Base-by-base conservation (phyloP, 1,140 invertebrate species). In the Lepeophtheirus salmonis region DNA sequence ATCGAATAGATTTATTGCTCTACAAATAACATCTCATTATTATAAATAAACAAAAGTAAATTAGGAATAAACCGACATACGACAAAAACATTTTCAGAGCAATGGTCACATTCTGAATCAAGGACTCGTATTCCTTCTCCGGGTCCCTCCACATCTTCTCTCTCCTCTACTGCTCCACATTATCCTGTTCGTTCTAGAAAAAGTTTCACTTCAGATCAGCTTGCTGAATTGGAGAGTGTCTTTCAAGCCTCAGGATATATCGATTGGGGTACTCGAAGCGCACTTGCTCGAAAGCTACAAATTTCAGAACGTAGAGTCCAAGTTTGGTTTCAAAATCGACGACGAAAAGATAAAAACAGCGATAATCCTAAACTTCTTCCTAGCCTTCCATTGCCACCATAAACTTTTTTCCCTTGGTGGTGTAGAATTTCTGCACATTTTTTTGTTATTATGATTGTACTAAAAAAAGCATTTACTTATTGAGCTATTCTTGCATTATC, bases 251-350 rank as follows among this genome's bases (percentile, higher is more conserved):
- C 30, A n/a, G 30, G 30, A 41, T 41, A 41, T n/a, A 41, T 41
- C n/a, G 30, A 41, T n/a, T n/a, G 6, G 6, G n/a, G n/a, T n/a
- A 41, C 30, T n/a, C 30, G 30, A 41, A 6, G 6, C 30, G 30
- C 30, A 6, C 30, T 41, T 41, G 30, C 30, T 41, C 30, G n/a
- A 41, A 41, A n/a, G n/a, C 30, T 41, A 10, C 30, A 41, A 54
- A 20, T 54, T 24, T 21, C 52, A 2, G 52, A 54, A 13, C 52
- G 52, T 20, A 20, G 23, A 24, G 23, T 54, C 21, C 52, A 21
- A 20, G 52, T 54, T 4, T 54, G 52, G 52, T 54, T 54, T 54
- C 52, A 54, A 54, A 54, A 54, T 24, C 52, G 52, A 3, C 20
- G 52, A 54, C 52, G 52, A 24, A 54, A 54, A 13, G 52, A 54